Evolutionary conservation across 2,113 vertebrate genomes (phyloP).

Genomic region (cat (Felis catus)): DNA sequence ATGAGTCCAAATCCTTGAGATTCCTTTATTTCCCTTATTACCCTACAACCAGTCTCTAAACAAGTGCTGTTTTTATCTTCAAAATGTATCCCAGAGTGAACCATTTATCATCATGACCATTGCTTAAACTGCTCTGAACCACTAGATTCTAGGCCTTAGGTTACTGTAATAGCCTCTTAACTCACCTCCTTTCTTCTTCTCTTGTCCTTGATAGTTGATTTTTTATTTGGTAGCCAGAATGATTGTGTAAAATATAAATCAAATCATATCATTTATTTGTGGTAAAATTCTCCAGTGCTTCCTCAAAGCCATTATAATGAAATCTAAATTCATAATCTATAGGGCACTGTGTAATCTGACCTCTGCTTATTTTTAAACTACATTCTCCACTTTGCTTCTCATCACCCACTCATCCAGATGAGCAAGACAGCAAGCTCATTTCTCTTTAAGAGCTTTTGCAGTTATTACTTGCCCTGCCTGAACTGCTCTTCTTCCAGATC

Average conservation of each 20-base stretch:
- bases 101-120: background rate
- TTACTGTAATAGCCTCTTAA: background rate
- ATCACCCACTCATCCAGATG: background rate
- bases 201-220: background rate
- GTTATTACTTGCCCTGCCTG: background rate
- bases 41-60: background rate
- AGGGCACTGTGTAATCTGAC: background rate
- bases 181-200: background rate
- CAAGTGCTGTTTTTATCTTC: background rate
- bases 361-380: background rate
- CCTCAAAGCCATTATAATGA: slow-evolving; percentile 15
- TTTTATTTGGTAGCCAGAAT: background rate
- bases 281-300: slow-evolving; percentile 7
- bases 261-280: background rate
- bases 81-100: background rate
- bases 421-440: background rate
- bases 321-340: background rate
- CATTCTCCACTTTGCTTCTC: background rate
- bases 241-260: background rate
- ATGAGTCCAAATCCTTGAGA: background rate
- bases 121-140: background rate
- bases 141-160: background rate
- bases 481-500: background rate
- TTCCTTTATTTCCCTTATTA: background rate
- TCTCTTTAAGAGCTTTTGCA: background rate